Base-by-base conservation (phyloP, 2,888 invertebrate genomes). In the Ennomos fuscantarius region DNA sequence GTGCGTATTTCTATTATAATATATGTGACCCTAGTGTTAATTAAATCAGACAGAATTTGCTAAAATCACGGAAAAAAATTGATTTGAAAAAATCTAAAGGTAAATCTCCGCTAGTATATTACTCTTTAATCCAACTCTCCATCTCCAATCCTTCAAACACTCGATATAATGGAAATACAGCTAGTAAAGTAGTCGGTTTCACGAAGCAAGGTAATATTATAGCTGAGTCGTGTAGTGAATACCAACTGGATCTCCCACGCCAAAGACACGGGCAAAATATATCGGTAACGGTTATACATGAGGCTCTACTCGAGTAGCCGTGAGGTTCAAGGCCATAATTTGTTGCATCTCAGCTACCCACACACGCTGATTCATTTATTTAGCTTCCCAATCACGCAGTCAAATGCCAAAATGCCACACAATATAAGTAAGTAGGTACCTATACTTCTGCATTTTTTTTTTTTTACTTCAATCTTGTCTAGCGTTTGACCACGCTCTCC, bases 311-410 rank as follows among this genome's bases (percentile, higher is more conserved):
- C 64, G 68, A 64, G 63, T 76, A 76, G 73, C 65, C 68, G 69
- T 68, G 72, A 76, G 82, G 89, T 88, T 89, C 86, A 89, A 84
- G 85, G 84, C 70, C 79, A 72, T 74, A 64, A 76, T 80, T 77
- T 76, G 79, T 78, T 88, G 89, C 90, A 89, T 85, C 82, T 72
- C 81, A 70, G 80, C 86, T 79, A 70, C 90, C 90, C 78, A 90
- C 90, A 63, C 72, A 24, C 47, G 55, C 63, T 89, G 87, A 90
- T 73, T 90, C 89, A 88, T 75, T 72, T 73, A 72, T 60, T 79
- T 81, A 68, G 72, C 73, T 76, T 78, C 76, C 77, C 81, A 84
- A 81, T 79, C 76, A 80, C 73, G 66, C 62, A 69, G 67, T 62
- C 73, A 71, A 73, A 72, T 81, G 81, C 79, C 84, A 84, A 81